Evolutionary conservation across 2,888 invertebrate genomes (phyloP).

Genomic region (Leptogaster cylindrica): DNA sequence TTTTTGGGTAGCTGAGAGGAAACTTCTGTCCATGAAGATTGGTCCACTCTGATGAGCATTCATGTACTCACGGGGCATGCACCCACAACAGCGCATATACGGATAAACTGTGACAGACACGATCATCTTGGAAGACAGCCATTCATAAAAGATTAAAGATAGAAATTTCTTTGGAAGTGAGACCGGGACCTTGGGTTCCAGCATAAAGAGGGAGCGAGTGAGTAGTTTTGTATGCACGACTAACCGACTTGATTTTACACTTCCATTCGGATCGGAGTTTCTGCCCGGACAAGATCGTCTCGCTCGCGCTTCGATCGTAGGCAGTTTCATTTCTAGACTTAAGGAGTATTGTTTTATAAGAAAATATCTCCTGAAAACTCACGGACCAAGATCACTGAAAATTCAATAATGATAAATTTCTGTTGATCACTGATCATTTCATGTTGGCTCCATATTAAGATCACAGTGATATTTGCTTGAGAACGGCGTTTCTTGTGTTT

Average conservation of each 20-base stretch:
- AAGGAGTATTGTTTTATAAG: neutral
- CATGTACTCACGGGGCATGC: neutral
- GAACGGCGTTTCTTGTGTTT: neutral
- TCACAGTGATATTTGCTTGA: neutral
- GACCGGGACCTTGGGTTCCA: conserved; percentile 13
- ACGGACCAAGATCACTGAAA: too few species aligned
- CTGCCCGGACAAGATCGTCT: conserved; percentile 24
- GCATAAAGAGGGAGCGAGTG: neutral
- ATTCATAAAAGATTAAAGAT: conserved; percentile 38
- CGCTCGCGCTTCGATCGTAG: conserved; percentile 12
- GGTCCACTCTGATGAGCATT: conserved; percentile 1
- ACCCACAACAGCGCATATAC: neutral
- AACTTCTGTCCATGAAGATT: neutral
- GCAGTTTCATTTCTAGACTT: conserved; percentile 9
- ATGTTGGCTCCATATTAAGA: neutral
- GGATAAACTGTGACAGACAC: conserved; percentile 1
- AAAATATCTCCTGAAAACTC: too few species aligned
- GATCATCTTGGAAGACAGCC: conserved; percentile 23
- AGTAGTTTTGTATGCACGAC: conserved; percentile 15
- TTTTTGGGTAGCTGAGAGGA: neutral
- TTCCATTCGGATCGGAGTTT: conserved; percentile 41
- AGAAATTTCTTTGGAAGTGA: conserved; percentile 34
- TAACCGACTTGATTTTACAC: conserved; percentile 8
- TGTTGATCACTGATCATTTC: too few species aligned
- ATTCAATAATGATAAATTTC: too few species aligned